Conservation (phyloP, 2,797 vertebrate species). For the Lophotriccus pileatus region DNA sequence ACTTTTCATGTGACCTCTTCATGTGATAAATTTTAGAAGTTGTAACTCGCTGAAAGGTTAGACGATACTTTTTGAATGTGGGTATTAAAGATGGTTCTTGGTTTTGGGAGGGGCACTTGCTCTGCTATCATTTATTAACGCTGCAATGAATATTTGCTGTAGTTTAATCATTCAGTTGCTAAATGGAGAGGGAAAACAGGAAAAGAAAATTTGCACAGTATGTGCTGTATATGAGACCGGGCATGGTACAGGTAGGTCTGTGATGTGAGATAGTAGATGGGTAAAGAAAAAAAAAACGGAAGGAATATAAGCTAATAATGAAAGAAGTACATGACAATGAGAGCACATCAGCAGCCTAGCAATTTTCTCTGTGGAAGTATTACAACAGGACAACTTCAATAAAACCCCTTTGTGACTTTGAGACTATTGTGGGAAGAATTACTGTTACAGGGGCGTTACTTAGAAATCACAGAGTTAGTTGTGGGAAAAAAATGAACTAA, state of each 20-base stretch:
- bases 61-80: not conserved
- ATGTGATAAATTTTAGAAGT: not conserved
- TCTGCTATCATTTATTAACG: not conserved
- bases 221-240: not conserved
- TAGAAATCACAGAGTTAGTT: not conserved
- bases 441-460: not conserved
- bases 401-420: not conserved
- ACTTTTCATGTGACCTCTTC: not conserved
- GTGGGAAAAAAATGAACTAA: not conserved
- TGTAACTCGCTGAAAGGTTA: not conserved
- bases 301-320: not conserved
- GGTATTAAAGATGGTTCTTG: not conserved
- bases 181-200: not conserved
- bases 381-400: not conserved
- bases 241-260: not conserved
- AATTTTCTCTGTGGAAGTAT: not conserved
- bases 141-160: not conserved
- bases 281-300: not conserved
- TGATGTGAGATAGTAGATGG: not conserved
- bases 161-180: not conserved
- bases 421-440: not conserved
- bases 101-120: not conserved
- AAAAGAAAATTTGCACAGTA: rapidly evolving
- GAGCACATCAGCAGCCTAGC: not conserved
- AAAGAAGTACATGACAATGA: not conserved